Evolutionary conservation across 2,113 vertebrate genomes (phyloP), one percentile per base, ranked within the genome.

Genomic region (Petromus typicus): DNA sequence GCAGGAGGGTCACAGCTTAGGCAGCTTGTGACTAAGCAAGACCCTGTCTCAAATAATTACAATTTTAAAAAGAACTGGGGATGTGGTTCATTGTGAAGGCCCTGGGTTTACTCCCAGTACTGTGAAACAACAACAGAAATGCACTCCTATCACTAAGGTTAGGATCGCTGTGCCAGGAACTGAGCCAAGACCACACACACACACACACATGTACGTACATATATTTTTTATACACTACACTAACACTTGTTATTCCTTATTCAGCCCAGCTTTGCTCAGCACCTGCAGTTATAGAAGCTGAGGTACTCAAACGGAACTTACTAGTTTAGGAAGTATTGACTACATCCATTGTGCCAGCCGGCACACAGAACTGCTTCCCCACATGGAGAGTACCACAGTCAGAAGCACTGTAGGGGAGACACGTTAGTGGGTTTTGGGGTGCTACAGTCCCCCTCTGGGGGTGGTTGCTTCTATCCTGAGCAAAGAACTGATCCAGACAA

Each of bases 291-390:
- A 0, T 14, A 75, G 37, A 14, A 16, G 2, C n/a, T 27, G 34
- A 5, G 56, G 64, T 22, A 6, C 34, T 0, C 27, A 7, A 1
- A 18, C 59, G 85, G 37, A 17, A 37, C 37, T 84, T 32, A 4
- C 13, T 25, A 20, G 0, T 12, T 45, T n/a, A 23, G 3, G 79
- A 79, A 0, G 0, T 57, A 7, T 27, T 48, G 27, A 3, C 17
- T 63, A 43, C 2, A 0, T 54, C 34, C 25, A 6, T 5, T n/a
- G 23, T 20, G 20, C 34, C 40, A 85, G 7, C 12, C n/a, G n/a
- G n/a, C 32, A 34, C 34, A 25, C 75, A 75, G 56, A 69, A 23
- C 30, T n/a, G 8, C 67, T n/a, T 37, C 13, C 54, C 57, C 30
- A 6, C 30, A 2, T 8, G 20, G 66, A 86, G 48, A 64, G 59